phyloP scores from a whole-genome alignment of 2,113 vertebrate species.

The Apodemus speciosus region DNA sequence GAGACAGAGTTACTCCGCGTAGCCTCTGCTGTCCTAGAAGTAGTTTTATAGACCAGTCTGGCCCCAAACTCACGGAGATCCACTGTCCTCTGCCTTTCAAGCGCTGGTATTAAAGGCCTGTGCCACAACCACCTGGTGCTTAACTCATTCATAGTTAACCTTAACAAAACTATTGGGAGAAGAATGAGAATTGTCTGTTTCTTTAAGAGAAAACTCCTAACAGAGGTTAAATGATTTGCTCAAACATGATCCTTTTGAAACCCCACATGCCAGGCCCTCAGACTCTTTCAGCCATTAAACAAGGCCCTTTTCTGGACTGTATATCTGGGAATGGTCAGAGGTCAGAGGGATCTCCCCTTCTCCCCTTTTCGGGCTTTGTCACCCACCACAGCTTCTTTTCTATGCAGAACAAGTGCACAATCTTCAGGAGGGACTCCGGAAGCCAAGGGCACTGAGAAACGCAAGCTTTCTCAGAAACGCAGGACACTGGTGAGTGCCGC shows the following conservation, averaged over 20 bases:
- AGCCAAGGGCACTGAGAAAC: not conserved
- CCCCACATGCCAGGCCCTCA: not conserved
- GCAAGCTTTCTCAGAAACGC: constrained; percentile 56
- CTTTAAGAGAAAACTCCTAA: constrained; percentile 14
- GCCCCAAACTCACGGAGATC: not conserved
- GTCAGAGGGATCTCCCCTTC: not conserved
- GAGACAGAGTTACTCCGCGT: not conserved
- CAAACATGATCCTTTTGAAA: not conserved
- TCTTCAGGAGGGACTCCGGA: not conserved
- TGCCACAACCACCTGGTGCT: not conserved
- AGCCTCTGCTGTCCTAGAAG: not conserved
- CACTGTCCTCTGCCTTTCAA: not conserved
- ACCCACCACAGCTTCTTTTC: constrained; percentile 25
- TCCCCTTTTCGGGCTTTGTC: not conserved
- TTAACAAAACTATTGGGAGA: not conserved
- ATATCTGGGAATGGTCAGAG: not conserved
- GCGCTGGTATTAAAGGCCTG: not conserved
- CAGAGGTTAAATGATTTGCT: constrained; percentile 4
- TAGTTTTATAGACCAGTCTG: not conserved
- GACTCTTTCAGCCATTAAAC: not conserved
- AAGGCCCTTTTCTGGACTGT: not conserved
- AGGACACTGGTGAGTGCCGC: constrained; percentile 72
- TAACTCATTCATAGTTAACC: not conserved
- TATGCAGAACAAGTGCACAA: constrained; percentile 42
- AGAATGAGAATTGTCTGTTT: constrained; percentile 34